Percentiles rank a stretch among this genome's conserved stretches.
These are phyloP conservation scores for Philaethria dido DNA, from an alignment of 2,888 invertebrate genomes.

Conservation along the genomic window DNA sequence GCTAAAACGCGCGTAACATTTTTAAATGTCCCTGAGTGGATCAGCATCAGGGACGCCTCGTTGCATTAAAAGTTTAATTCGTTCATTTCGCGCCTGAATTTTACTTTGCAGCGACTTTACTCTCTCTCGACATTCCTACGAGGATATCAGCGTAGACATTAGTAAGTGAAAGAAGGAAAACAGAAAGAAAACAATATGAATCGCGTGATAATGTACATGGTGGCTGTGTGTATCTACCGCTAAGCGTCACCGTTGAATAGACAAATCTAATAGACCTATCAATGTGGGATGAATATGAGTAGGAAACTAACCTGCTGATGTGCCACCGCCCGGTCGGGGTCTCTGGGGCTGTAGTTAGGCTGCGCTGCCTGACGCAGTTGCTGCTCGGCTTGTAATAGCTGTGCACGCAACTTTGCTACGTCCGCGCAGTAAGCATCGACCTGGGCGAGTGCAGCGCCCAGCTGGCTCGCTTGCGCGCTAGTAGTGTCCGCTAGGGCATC, in stretches of 20 bases:
- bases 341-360: conserved; percentile 92
- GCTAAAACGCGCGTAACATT: conserved; percentile 53
- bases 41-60: conserved; percentile 93
- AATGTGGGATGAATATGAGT: conserved; percentile 52
- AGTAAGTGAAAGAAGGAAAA: conserved; percentile 74
- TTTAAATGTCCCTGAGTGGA: conserved; percentile 87
- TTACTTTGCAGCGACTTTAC: conserved; percentile 94
- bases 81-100: conserved; percentile 93
- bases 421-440: conserved; percentile 95
- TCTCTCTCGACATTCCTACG: conserved; percentile 92
- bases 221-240: conserved; percentile 42
- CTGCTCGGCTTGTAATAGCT: conserved; percentile 94
- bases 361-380: conserved; percentile 92
- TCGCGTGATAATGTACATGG: conserved; percentile 63
- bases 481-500: conserved; percentile 86
- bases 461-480: conserved; percentile 85
- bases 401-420: conserved; percentile 92
- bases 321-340: conserved; percentile 90
- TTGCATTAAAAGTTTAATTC: conserved; percentile 93
- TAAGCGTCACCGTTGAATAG: conserved; percentile 55
- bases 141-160: conserved; percentile 77
- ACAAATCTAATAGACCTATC: conserved; percentile 77
- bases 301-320: conserved; percentile 93
- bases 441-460: conserved; percentile 91
- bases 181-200: conserved; percentile 75